Base-by-base conservation (phyloP, 2,888 invertebrate genomes). In the Tholera decimalis region DNA sequence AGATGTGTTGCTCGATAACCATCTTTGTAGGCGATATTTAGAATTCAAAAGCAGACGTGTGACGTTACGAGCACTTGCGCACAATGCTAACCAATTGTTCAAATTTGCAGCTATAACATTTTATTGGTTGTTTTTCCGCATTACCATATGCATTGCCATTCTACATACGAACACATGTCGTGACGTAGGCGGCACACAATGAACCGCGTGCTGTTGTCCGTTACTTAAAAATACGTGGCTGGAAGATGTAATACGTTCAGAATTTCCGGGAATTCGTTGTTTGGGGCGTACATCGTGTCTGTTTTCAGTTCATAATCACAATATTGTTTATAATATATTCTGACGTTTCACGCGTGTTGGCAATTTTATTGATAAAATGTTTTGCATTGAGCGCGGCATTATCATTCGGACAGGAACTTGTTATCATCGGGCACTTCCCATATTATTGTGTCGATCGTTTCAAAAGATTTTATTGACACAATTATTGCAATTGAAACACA, bases 341-440 rank as follows among this genome's bases (percentile, higher is more conserved):
- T 70, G 75, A 77, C 67, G 72, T 55, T 46, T 54, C 49, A 59
- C 61, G 64, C 59, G 61, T 70, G 68, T 66, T 73, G 55, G 65
- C 66, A 73, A 76, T 76, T 73, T 80, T 76, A 79, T 76, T 70
- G 82, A 82, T 81, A 74, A 73, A 28, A 75, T 71, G 75, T 79
- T 82, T 82, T 78, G 80, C 83, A 80, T 81, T 69, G 72, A 83
- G 26, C 58, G 64, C 53, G 46, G 62, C 57, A 67, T 83, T 88
- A 88, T 85, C 86, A 66, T 39, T 64, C 33, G 67, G 74, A 86
- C 89, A 84, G 89, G 89, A 90, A 89, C 86, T 85, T 59, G 74
- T 83, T 90, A 90, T 89, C 89, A 53, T 64, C 49, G 60, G 60
- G 61, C 76, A 79, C 82, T 86, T 88, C 88, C 74, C 85, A 80